Evolutionary conservation across 2,888 invertebrate genomes (phyloP).

Genomic region (Cylindroiulus punctatus): DNA sequence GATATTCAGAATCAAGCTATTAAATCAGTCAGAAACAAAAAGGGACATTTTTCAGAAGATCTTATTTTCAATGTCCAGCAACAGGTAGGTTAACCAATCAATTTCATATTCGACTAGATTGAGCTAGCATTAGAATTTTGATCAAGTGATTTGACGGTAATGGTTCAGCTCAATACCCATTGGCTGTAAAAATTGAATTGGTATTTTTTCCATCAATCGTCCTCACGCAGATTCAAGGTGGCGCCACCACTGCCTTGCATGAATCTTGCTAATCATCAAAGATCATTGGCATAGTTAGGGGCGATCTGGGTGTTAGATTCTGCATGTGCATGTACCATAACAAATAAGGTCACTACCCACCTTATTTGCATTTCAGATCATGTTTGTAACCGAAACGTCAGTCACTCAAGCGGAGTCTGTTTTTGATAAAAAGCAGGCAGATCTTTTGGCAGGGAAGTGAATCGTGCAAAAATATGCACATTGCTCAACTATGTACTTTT

Average conservation of each 20-base stretch:
- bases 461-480: neutral
- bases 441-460: conserved; percentile 58
- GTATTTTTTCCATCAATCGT: too few relatives aligned
- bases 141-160: neutral
- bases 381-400: neutral
- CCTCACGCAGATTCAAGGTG: too few relatives aligned
- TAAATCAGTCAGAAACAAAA: conserved; percentile 77
- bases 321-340: too few relatives aligned
- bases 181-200: neutral
- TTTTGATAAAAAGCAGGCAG: conserved; percentile 59
- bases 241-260: too few relatives aligned
- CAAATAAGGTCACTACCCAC: too few relatives aligned
- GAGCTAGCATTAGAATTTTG: too few relatives aligned
- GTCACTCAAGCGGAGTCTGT: conserved; percentile 7
- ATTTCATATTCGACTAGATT: neutral
- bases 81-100: conserved; percentile 63
- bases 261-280: too few relatives aligned
- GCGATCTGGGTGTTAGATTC: too few relatives aligned
- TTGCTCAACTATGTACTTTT: too few relatives aligned
- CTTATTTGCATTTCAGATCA: conserved; percentile 22
- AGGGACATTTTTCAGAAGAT: conserved; percentile 76
- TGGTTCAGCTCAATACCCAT: neutral
- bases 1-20: conserved; percentile 79
- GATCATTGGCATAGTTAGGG: too few relatives aligned
- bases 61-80: conserved; percentile 74